Evolutionary conservation across 2,113 vertebrate species (phyloP).

Genomic region (Myrmecobius fasciatus): DNA sequence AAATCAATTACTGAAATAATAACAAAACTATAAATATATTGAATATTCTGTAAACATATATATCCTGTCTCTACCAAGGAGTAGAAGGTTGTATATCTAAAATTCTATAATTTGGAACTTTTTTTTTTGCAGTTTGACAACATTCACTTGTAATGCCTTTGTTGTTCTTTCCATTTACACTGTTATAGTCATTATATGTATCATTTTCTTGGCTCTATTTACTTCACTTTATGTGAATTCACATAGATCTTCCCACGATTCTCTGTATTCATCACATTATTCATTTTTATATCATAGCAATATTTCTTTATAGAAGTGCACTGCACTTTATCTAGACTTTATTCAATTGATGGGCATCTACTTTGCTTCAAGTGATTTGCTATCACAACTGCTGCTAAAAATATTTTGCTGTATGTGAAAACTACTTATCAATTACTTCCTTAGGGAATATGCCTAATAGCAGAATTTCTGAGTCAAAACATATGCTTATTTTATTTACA

Average conservation of each 20-base stretch:
- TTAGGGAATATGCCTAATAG: too few relatives aligned
- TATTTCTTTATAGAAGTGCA: fast-evolving
- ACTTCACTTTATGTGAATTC: too few relatives aligned
- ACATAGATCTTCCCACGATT: too few relatives aligned
- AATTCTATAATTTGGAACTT: too few relatives aligned
- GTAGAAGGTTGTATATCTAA: background rate
- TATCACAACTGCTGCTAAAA: background rate
- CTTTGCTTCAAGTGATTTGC: background rate
- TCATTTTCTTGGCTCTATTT: background rate
- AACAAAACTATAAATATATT: background rate
- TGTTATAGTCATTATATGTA: background rate
- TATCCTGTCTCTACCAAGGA: background rate
- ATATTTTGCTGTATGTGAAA: too few relatives aligned
- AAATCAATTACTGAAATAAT: background rate
- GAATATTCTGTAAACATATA: background rate
- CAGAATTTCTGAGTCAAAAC: background rate
- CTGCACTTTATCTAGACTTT: background rate
- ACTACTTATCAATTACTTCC: too few relatives aligned
- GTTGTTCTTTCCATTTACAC: background rate
- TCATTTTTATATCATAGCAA: too few relatives aligned
- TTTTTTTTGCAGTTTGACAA: background rate
- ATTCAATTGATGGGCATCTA: background rate
- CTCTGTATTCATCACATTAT: too few relatives aligned
- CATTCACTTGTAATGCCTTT: background rate
- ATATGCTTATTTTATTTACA: background rate